Base-by-base conservation (phyloP, 2,888 invertebrate genomes). In the Glaucopsyche alexis region DNA sequence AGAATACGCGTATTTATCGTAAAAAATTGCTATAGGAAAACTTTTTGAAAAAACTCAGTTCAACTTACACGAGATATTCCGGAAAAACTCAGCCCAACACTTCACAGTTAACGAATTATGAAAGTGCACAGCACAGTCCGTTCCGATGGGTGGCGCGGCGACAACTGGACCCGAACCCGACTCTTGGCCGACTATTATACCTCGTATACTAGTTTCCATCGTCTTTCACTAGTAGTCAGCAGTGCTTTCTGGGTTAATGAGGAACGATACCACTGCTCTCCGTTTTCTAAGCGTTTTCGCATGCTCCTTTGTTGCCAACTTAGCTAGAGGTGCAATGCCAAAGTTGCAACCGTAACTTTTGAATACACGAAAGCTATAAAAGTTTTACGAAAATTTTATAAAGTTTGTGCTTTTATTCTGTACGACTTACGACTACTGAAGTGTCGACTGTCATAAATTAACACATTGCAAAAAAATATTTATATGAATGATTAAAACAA, bases 231-330 rank as follows among this genome's bases (percentile, higher is more conserved):
- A 88, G 88, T 84, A 80, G 80, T 81, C 83, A 82, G 85, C 84
- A 85, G 80, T 85, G 84, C 85, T 91, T 91, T 91, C 90, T 91
- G 90, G 91, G 91, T 91, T 91, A 91, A 91, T 91, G 90, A 91
- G 89, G 86, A 91, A 85, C 83, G 84, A 83, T 84, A 80, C 81
- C 82, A 83, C 80, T 81, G 84, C 83, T 83, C 84, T 85, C 84
- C 83, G 87, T 86, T 88, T 90, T 91, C 90, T 91, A 91, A 88
- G 88, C 84, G 84, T 89, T 91, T 91, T 91, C 91, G 89, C 90
- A 90, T 85, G 84, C 71, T 80, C 82, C 81, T 81, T 74, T 74
- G 82, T 82, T 86, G 83, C 83, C 86, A 87, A 90, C 87, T 81
- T 73, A 79, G 29, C 29, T 29, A 29, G 79, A 86, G 88, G 88